Conservation (phyloP, 2,113 vertebrate species). For the Rhinolophus sinicus region DNA sequence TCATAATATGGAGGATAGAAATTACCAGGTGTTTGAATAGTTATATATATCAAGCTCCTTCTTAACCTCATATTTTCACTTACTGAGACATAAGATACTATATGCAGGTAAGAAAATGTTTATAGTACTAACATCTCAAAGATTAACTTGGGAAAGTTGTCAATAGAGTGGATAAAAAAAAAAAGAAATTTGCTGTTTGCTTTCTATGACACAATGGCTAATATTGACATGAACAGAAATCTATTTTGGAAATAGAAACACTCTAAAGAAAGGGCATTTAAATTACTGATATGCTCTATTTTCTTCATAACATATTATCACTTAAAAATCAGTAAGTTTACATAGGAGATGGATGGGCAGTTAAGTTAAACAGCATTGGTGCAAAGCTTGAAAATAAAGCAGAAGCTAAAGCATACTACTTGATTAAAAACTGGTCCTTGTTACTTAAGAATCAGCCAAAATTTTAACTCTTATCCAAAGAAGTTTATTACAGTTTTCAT, state of each 20-base stretch:
- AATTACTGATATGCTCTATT: not conserved
- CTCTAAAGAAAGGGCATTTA: not conserved
- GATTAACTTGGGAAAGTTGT: not conserved
- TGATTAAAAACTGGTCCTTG: slow-evolving; percentile 58
- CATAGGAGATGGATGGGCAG: not conserved
- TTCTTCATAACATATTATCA: slow-evolving; percentile 45
- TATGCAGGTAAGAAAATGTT: not conserved
- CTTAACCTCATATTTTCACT: not conserved
- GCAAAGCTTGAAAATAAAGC: slow-evolving; percentile 21
- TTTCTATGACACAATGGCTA: not conserved
- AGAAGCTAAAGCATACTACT: slow-evolving; percentile 40
- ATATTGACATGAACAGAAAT: slow-evolving; percentile 33
- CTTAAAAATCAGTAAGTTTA: slow-evolving; percentile 63
- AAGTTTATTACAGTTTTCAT: slow-evolving; percentile 50
- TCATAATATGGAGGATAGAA: accelerated
- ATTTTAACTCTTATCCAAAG: slow-evolving; percentile 52
- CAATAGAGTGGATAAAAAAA: not conserved
- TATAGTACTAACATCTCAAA: not conserved
- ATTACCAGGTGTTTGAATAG: not conserved
- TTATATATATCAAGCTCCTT: not conserved
- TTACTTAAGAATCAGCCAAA: slow-evolving; percentile 64
- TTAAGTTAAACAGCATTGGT: slow-evolving; percentile 36
- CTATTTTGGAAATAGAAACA: not conserved
- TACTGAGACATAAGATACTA: not conserved
- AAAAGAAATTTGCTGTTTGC: not conserved